Conservation (phyloP, 2,888 invertebrate genomes). For the Orthosia gracilis region DNA sequence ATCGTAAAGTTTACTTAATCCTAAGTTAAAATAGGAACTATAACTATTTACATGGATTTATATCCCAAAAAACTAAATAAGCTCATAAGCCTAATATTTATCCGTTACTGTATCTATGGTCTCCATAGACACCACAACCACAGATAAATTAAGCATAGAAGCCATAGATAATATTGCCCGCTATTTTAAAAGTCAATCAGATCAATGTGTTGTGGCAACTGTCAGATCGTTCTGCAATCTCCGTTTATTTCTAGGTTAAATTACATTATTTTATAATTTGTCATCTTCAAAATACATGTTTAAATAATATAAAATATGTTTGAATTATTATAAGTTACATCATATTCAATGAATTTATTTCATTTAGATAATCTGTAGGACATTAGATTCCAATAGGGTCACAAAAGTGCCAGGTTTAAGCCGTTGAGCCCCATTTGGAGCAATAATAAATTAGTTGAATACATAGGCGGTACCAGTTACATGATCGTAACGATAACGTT, state of each 20-base stretch:
- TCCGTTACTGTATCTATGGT: background rate
- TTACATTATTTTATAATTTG: constrained; percentile 39
- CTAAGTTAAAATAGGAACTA: constrained; percentile 69
- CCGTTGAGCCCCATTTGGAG: background rate
- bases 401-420: background rate
- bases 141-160: constrained; percentile 13
- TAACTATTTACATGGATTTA: constrained; percentile 65
- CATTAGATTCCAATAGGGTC: background rate
- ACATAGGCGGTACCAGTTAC: background rate
- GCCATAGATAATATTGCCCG: constrained; percentile 30
- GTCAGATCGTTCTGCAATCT: constrained; percentile 53
- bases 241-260: constrained; percentile 44
- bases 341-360: background rate
- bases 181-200: constrained; percentile 57
- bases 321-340: background rate
- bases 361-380: constrained; percentile 22
- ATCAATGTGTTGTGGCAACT: constrained; percentile 54
- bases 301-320: background rate
- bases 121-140: background rate
- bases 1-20: constrained; percentile 24
- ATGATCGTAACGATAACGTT: background rate
- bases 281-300: constrained; percentile 20
- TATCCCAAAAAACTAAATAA: constrained; percentile 4
- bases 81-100: background rate
- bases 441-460: constrained; percentile 25